These are phyloP conservation scores for Asteroscopus sphinx DNA, from an alignment of 2,888 invertebrate species.

Conservation along the genomic window DNA sequence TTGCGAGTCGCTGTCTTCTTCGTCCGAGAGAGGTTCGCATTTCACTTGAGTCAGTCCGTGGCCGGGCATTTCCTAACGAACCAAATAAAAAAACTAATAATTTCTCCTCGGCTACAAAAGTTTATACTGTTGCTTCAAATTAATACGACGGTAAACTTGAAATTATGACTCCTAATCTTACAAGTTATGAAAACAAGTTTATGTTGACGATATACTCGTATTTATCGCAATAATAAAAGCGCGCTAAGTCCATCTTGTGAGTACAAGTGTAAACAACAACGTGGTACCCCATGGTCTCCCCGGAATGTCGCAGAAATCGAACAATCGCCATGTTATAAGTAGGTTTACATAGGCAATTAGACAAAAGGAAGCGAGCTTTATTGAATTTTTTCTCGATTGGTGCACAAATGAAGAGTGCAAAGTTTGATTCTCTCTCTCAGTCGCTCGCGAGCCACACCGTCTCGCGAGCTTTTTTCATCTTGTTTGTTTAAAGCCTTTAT, in stretches of 20 bases:
- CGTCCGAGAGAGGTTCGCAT: conserved; percentile 81
- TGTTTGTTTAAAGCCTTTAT: conserved; percentile 67
- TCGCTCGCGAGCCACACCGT: conserved; percentile 71
- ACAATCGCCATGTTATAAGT: conserved; percentile 75
- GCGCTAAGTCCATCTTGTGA: conserved; percentile 34
- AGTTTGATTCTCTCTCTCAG: conserved; percentile 81
- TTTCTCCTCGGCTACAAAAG: conserved; percentile 1
- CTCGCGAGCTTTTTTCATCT: conserved; percentile 76
- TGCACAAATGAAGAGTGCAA: conserved; percentile 86
- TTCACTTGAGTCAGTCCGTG: conserved; percentile 74
- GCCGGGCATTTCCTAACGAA: conserved; percentile 79
- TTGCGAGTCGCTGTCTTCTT: conserved; percentile 76
- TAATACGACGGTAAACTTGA: conserved; percentile 12
- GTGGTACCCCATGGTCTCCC: conserved; percentile 61
- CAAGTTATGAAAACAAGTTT: conserved; percentile 19
- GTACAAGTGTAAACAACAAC: conserved; percentile 54
- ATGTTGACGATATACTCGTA: conserved; percentile 11
- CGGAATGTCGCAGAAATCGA: conserved; percentile 73
- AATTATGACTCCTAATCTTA: conserved; percentile 3
- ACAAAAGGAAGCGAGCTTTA: conserved; percentile 86
- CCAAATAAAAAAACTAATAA: conserved; percentile 22
- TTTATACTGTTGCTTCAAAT: background rate
- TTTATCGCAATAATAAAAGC: conserved; percentile 27
- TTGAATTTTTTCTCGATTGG: conserved; percentile 88
- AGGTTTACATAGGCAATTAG: conserved; percentile 86